Base-by-base conservation (phyloP, 64 coral and sea anemone species). In the Porites australiensis region DNA sequence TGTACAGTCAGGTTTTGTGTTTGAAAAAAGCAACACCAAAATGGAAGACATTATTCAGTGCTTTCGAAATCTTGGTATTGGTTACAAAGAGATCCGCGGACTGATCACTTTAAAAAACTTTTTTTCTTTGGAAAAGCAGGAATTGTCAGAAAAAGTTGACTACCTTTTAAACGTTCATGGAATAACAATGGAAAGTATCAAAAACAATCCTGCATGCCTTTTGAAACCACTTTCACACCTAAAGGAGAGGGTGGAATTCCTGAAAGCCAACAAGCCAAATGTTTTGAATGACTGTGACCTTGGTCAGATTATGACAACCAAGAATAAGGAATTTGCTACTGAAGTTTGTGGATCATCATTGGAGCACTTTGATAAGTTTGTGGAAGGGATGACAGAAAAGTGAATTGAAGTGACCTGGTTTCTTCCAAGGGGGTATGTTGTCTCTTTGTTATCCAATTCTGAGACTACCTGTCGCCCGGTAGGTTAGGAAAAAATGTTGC, bases 1-100 rank as follows among this genome's bases (percentile, higher is more conserved):
- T 21, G 83, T 92, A 14, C 94, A 96, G 61, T 94, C 93, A 60
- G 91, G 79, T 67, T 98, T 94, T 89, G 90, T 98, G 77, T 98
- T 98, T 88, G 87, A 94, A 50, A 89, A 88, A 19, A 68, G 67
- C 19, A 82, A 93, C 20, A 82, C 62, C 14, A 74, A 90, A 11
- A 71, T 98, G 46, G 92, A 98, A 43, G 63, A 79, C 0, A 82
- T 94, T 12, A 94, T 98, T 27, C 21, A 79, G 13, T 91, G 90
- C 72, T 80, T 98, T 74, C 80, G 70, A 67, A 74, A 72, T 19
- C n/a, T 76, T 49, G 81, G 91, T 69, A 87, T 98, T 74, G 88
- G 92, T 62, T 76, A 95, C 83, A 86, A 98, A 50, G 83, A 98
- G 14, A 95, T 98, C 82, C 83, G 93, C 14, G 63, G 89, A 12